Conservation (phyloP, 2,113 vertebrate species). For the Alectura lathami region DNA sequence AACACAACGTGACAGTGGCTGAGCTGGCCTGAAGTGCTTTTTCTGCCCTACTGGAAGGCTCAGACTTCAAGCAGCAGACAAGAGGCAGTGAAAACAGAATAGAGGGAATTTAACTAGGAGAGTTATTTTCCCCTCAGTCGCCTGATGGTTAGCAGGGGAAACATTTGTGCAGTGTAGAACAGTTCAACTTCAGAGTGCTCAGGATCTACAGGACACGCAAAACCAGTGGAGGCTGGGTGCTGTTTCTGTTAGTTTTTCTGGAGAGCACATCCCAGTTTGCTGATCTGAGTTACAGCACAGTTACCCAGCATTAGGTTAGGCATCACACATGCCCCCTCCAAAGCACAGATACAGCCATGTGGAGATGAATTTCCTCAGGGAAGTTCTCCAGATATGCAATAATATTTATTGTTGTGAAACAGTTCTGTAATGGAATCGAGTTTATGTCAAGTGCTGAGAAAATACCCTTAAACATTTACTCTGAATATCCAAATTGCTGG, state of each 20-base stretch:
- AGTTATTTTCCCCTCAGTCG: background rate
- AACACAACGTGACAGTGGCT: background rate
- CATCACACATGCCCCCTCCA: background rate
- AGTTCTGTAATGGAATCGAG: background rate
- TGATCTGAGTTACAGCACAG: background rate
- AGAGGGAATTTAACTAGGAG: fast-evolving
- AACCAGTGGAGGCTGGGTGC: fast-evolving
- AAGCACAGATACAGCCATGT: background rate
- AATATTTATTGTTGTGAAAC: background rate
- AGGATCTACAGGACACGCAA: background rate
- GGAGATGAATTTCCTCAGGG: background rate
- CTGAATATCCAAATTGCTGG: background rate
- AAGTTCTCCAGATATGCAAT: background rate
- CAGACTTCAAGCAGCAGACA: background rate
- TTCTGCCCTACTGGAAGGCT: background rate
- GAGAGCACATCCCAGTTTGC: background rate
- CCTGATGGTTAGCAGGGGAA: background rate
- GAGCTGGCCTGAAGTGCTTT: background rate
- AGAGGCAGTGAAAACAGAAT: background rate
- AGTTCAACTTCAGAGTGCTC: background rate
- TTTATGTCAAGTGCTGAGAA: background rate
- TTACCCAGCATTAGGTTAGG: background rate
- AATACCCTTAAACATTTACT: background rate
- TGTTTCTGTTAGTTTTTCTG: background rate
- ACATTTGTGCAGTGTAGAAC: background rate